These are phyloP conservation scores for Harpagoxenus sublaevis DNA, from an alignment of 2,888 invertebrate genomes.

Conservation along the genomic window DNA sequence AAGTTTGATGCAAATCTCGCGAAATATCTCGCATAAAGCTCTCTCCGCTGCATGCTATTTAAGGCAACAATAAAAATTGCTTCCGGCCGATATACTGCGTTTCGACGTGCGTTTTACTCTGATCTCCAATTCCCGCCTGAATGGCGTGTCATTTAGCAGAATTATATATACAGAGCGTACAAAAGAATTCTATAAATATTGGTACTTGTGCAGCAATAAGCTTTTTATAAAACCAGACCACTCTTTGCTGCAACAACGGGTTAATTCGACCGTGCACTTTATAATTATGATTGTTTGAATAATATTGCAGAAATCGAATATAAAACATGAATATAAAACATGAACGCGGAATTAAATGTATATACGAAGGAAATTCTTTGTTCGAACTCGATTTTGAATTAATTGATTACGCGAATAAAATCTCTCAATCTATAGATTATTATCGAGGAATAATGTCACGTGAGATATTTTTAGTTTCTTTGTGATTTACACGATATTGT, in stretches of 20 bases:
- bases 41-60: conserved; percentile 5
- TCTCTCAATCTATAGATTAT: background rate
- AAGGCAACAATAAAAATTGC: conserved; percentile 22
- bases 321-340: background rate
- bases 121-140: conserved; percentile 27
- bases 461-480: background rate
- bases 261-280: background rate
- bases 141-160: background rate
- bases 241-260: background rate
- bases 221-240: background rate
- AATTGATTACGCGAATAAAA: background rate
- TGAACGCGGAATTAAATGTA: background rate
- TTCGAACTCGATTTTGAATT: background rate
- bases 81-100: background rate
- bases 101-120: background rate
- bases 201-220: background rate
- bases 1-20: background rate
- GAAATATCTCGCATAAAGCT: conserved; percentile 18
- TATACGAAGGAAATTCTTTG: background rate
- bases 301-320: background rate
- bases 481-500: background rate
- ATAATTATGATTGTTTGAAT: conserved; percentile 5
- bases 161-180: background rate
- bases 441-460: background rate
- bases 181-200: conserved; percentile 20